phyloP scores from a whole-genome alignment of 2,113 vertebrate genomes.

The Bostrychus sinensis region DNA sequence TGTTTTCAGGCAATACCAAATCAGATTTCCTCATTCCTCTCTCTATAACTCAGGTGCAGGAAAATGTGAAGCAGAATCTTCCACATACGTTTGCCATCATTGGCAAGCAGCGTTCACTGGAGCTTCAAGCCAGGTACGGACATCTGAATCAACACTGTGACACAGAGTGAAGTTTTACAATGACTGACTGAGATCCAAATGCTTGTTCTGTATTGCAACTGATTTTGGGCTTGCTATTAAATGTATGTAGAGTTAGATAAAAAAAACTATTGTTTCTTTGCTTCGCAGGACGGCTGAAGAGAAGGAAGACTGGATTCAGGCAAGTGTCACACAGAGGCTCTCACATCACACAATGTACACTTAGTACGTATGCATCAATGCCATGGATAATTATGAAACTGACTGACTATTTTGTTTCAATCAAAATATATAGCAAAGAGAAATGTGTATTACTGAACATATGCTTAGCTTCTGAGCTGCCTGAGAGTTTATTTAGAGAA shows the following conservation, averaged over 20 bases:
- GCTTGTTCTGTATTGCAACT: too few relatives aligned
- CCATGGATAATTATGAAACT: too few relatives aligned
- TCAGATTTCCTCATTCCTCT: background rate
- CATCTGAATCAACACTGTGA: background rate
- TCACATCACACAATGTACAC: too few relatives aligned
- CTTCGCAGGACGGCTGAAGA: conserved; percentile 91
- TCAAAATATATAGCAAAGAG: too few relatives aligned
- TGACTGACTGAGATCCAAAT: background rate
- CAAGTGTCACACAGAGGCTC: conserved; percentile 55
- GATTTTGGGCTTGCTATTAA: background rate
- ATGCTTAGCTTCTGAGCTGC: background rate
- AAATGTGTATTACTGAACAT: too few relatives aligned
- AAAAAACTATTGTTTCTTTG: conserved; percentile 39
- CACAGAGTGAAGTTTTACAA: background rate
- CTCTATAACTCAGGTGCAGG: conserved; percentile 85
- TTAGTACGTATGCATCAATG: too few relatives aligned
- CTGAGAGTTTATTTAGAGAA: background rate
- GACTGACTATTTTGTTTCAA: too few relatives aligned
- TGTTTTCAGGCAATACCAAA: conserved; percentile 1
- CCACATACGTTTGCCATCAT: conserved; percentile 87
- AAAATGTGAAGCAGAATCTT: conserved; percentile 87
- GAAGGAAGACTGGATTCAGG: conserved; percentile 95
- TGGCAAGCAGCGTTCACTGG: conserved; percentile 90
- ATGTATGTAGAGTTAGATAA: background rate
- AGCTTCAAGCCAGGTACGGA: conserved; percentile 90